Evolutionary conservation across 2,113 vertebrate genomes (phyloP), one percentile per base, ranked within the genome.

Genomic region (Lathamus discolor): DNA sequence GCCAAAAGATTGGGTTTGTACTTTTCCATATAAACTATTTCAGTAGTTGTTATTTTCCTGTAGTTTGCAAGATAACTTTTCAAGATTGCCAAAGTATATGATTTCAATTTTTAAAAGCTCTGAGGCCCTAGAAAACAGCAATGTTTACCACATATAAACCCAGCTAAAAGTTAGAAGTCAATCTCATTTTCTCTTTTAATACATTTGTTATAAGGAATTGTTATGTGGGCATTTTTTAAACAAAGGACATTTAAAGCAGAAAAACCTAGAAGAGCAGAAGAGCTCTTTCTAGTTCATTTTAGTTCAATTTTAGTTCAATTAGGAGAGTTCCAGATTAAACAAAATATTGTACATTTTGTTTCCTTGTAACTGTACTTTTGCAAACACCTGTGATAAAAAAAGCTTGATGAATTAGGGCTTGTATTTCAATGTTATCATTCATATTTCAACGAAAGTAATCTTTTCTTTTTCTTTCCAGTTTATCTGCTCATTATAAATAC

Each of bases 401-500:
- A 31, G 0, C 12, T 37, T 35, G 44, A 43, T 13, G 20, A 66
- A 76, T 62, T 57, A 43, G 5, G 27, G 31, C 16, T 69, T 90
- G 10, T 61, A 74, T 92, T 85, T 92, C 24, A 95, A 77, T 90
- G 80, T 69, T 93, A 94, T 82, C 62, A 97, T 73, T 95, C 96
- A 87, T 87, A 86, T 66, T 97, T 96, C 43, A 55, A 74, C 35
- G 91, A 66, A 82, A 95, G 81, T 95, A 96, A 94, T 78, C 17
- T 7, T 88, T 97, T 97, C 95, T 86, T 88, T 52, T 52, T 59
- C 23, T n/a, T 7, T 7, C 6, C 83, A 95, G 78, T 95, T 94
- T 83, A 92, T 94, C 92, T 81, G 33, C 62, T 93, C 67, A 80
- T 96, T 95, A 88, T 81, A 94, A 95, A 91, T 79, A 93, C 73